These are phyloP conservation scores for Heterochromis multidens DNA, from an alignment of 2,113 vertebrate species.

Conservation along the genomic window DNA sequence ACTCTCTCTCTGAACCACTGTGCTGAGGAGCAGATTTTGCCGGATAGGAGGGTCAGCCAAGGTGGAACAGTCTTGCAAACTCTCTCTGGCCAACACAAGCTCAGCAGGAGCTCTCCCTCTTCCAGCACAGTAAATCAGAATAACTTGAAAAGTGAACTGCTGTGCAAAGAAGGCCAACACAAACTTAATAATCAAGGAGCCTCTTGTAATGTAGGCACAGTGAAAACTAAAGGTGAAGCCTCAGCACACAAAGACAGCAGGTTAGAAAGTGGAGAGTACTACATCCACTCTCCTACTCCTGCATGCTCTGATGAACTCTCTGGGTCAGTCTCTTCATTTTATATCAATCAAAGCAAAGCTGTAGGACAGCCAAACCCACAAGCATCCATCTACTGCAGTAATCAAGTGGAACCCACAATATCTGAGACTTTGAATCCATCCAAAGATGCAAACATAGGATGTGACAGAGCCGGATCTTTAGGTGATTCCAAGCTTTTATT, in stretches of 20 bases:
- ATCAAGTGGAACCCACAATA: neutral
- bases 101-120: neutral
- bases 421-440: neutral
- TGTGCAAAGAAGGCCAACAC: slow-evolving; percentile 6
- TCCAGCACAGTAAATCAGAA: neutral
- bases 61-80: neutral
- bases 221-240: neutral
- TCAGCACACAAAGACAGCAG: neutral
- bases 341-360: neutral
- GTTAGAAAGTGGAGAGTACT: neutral
- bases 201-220: neutral
- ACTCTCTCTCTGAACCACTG: neutral
- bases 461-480: neutral
- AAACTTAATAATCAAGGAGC: slow-evolving; percentile 12
- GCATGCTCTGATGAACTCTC: neutral
- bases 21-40: slow-evolving; percentile 1
- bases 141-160: neutral
- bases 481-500: neutral
- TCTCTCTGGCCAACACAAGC: slow-evolving; percentile 22
- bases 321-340: neutral
- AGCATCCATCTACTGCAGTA: neutral
- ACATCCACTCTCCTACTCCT: neutral
- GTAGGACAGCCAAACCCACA: neutral
- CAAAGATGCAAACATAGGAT: neutral
- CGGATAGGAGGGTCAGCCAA: neutral